Evolutionary conservation across 2,797 vertebrate genomes (phyloP).

Genomic region (Notoglanidium macrostoma): DNA sequence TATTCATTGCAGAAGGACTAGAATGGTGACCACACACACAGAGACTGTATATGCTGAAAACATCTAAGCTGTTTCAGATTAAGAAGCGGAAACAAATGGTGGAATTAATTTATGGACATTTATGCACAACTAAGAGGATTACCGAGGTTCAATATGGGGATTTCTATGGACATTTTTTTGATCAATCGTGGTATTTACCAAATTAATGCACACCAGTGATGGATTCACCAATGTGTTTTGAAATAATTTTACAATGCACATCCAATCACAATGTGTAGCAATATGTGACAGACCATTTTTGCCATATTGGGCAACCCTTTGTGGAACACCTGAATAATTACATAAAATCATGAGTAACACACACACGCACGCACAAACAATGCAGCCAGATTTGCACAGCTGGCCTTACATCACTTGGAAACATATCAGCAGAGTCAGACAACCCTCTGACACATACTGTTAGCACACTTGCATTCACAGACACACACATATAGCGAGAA

Average conservation of each 20-base stretch:
- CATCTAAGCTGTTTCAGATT: not conserved
- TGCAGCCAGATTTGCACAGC: constrained; percentile 2
- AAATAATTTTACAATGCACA: not conserved
- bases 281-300: not conserved
- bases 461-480: constrained; percentile 17
- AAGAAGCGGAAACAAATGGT: not conserved
- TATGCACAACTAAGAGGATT: too few species aligned
- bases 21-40: constrained; percentile 8
- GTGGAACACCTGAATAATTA: constrained; percentile 3
- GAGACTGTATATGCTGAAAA: not conserved
- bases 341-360: not conserved
- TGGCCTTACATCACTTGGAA: constrained; percentile 20
- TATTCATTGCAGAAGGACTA: not conserved
- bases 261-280: not conserved
- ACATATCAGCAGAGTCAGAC: constrained; percentile 16
- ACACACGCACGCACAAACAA: not conserved
- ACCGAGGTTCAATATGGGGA: not conserved
- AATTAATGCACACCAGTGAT: not conserved
- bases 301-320: not conserved
- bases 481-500: not conserved
- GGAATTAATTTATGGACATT: constrained; percentile 47
- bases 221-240: not conserved
- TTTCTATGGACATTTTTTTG: not conserved
- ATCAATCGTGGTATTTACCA: not conserved
- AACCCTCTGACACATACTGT: constrained; percentile 1